phyloP scores from a whole-genome alignment of 2,888 invertebrate genomes.

The Andrena haemorrhoa region DNA sequence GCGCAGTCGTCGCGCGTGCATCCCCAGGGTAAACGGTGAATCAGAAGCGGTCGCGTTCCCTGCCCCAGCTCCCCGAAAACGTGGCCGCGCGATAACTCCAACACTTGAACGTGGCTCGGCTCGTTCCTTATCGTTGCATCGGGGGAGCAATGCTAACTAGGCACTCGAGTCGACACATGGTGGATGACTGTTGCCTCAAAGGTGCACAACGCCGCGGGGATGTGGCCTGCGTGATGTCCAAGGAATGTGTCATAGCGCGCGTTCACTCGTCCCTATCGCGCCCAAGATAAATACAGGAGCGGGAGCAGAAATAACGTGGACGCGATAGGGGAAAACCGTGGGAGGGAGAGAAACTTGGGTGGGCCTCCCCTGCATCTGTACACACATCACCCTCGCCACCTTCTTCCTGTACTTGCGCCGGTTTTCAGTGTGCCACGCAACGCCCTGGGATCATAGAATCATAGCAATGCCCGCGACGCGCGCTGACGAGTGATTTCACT shows the following conservation, averaged over 20 bases:
- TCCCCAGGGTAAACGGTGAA: neutral
- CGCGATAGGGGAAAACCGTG: slow-evolving; percentile 21
- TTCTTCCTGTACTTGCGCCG: neutral
- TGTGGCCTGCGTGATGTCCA: slow-evolving; percentile 6
- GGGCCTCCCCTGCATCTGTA: neutral
- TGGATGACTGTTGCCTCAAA: slow-evolving; percentile 11
- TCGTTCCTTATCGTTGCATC: slow-evolving; percentile 44
- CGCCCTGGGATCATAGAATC: neutral
- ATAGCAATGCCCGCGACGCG: neutral
- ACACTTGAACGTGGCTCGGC: slow-evolving; percentile 1
- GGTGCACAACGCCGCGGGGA: neutral
- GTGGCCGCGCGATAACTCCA: neutral
- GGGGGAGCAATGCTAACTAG: slow-evolving; percentile 46
- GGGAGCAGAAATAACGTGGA: slow-evolving; percentile 39
- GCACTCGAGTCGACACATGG: slow-evolving; percentile 42
- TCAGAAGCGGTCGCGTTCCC: neutral
- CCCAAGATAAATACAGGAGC: slow-evolving; percentile 47
- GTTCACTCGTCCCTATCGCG: slow-evolving; percentile 27
- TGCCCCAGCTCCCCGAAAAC: neutral
- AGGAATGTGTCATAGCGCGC: slow-evolving; percentile 42
- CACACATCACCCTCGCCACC: neutral
- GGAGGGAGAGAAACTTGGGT: slow-evolving; percentile 17
- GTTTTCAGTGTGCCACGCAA: no score
- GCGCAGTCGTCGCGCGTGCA: neutral
- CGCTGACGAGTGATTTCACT: no score